Evolutionary conservation across 1,140 invertebrate genomes (phyloP).

Genomic region (Achatina immaculata): DNA sequence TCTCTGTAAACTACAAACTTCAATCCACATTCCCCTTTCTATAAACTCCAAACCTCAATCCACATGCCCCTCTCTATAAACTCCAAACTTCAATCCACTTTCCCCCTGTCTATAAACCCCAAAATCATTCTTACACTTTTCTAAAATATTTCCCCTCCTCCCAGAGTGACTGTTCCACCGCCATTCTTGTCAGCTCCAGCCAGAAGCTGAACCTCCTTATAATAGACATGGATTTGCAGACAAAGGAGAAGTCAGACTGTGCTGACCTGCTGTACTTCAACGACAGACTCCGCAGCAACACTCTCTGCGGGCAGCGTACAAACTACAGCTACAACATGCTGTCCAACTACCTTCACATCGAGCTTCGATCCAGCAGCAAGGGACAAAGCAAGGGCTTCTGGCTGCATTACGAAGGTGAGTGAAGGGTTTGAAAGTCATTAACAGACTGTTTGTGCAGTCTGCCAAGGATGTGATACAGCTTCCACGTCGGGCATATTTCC

Average conservation of each 20-base stretch:
- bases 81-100: no score
- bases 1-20: no score
- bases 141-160: no score
- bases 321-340: constrained; percentile 52
- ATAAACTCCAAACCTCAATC: no score
- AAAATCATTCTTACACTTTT: no score
- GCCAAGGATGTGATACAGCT: no score
- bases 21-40: no score
- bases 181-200: constrained; percentile 50
- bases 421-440: no score
- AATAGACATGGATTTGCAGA: constrained; percentile 63
- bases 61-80: no score
- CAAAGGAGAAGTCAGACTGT: constrained; percentile 56
- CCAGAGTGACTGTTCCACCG: constrained; percentile 45
- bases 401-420: constrained; percentile 69
- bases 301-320: constrained; percentile 59
- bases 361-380: constrained; percentile 47
- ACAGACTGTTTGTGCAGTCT: no score
- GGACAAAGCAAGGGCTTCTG: constrained; percentile 65
- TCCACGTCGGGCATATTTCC: no score
- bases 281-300: constrained; percentile 56
- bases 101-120: no score
- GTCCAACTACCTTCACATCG: constrained; percentile 53
- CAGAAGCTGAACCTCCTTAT: constrained; percentile 60
- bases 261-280: constrained; percentile 62